Evolutionary conservation across 2,797 vertebrate species (phyloP).

Genomic region (Crenichthys baileyi): DNA sequence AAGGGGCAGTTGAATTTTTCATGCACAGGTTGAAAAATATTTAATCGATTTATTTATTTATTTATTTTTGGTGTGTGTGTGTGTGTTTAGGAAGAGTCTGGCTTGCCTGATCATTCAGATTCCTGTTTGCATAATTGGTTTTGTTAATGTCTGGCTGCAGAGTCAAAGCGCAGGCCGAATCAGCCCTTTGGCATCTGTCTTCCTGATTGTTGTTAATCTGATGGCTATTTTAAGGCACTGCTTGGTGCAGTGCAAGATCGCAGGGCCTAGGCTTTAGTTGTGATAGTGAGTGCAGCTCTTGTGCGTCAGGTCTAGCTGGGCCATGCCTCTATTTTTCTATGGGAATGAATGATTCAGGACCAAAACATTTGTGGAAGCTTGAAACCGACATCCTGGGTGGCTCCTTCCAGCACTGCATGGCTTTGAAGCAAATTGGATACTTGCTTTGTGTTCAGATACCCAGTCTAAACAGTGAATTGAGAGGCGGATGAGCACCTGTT

Average conservation of each 20-base stretch:
- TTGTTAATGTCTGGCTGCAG: constrained; percentile 62
- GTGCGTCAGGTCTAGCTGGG: constrained; percentile 41
- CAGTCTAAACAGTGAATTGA: too few relatives aligned
- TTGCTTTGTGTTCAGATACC: not conserved
- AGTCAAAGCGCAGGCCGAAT: constrained; percentile 46
- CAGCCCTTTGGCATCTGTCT: constrained; percentile 70
- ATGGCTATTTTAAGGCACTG: constrained; percentile 73
- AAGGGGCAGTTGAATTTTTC: not conserved
- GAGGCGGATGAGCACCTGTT: not conserved
- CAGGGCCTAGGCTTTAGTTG: constrained; percentile 46
- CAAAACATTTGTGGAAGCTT: constrained; percentile 55
- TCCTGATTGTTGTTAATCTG: constrained; percentile 74
- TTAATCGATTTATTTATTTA: not conserved
- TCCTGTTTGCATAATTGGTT: constrained; percentile 56
- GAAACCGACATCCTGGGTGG: constrained; percentile 49
- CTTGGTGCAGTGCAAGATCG: constrained; percentile 52
- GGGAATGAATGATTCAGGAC: constrained; percentile 62
- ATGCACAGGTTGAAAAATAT: not conserved
- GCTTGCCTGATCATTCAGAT: constrained; percentile 34
- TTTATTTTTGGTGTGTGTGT: not conserved
- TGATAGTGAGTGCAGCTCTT: constrained; percentile 41
- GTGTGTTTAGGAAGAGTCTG: not conserved
- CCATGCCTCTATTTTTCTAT: constrained; percentile 40
- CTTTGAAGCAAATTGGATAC: not conserved
- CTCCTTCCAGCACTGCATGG: constrained; percentile 45